phyloP scores from a whole-genome alignment of 1,140 invertebrate species.

The Coelopa frigida region DNA sequence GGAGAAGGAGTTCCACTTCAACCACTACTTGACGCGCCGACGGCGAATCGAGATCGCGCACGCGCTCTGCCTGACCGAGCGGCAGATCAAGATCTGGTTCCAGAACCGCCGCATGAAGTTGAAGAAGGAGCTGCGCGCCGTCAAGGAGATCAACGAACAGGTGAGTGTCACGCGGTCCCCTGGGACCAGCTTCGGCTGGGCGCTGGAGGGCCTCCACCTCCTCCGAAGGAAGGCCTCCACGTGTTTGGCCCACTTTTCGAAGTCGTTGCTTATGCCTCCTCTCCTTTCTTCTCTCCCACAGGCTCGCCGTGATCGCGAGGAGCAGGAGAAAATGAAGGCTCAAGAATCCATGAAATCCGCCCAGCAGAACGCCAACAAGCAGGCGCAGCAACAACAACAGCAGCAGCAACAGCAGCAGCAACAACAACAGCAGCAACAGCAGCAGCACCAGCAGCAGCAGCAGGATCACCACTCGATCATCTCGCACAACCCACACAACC shows the following conservation, averaged over 20 bases:
- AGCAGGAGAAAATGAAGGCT: constrained; percentile 84
- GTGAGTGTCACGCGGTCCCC: constrained; percentile 33
- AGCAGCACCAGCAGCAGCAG: constrained; percentile 41
- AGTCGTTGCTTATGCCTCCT: not conserved
- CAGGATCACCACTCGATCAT: constrained; percentile 50
- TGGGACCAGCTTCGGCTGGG: not conserved
- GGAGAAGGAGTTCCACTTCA: constrained; percentile 98
- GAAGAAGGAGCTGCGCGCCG: constrained; percentile 89
- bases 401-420: constrained; percentile 53
- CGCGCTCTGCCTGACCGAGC: constrained; percentile 89
- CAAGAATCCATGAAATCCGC: constrained; percentile 79
- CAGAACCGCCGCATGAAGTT: constrained; percentile 97
- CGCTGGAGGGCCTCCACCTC: too few relatives aligned
- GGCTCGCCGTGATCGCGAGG: constrained; percentile 76
- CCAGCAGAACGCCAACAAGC: constrained; percentile 54
- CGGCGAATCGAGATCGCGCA: constrained; percentile 96
- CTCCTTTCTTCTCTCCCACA: constrained; percentile 11
- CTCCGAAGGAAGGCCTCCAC: too few relatives aligned
- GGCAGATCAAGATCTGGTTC: constrained; percentile 98
- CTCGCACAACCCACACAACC: constrained; percentile 46
- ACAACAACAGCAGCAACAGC: constrained; percentile 56
- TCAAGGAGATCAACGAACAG: constrained; percentile 93
- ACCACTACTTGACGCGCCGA: constrained; percentile 91
- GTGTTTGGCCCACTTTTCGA: not conserved
- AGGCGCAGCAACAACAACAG: constrained; percentile 49